phyloP scores from a whole-genome alignment of 1,140 invertebrate genomes.

The Neoseiulus cucumeris region DNA sequence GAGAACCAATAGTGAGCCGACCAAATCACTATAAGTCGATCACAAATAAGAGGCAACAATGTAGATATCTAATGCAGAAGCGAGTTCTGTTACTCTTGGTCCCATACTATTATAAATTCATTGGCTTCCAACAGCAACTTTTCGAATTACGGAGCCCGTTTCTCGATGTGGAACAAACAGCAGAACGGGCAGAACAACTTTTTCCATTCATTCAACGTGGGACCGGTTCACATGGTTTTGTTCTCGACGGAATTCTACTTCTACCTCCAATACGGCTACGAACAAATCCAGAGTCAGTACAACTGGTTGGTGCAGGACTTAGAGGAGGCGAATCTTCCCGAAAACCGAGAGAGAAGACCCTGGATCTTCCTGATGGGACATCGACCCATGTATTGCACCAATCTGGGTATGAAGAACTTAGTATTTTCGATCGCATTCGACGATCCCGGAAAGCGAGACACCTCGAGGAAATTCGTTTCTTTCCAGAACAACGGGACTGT shows the following conservation, averaged over 20 bases:
- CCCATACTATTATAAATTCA: too few relatives aligned
- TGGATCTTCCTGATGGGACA: conserved; percentile 90
- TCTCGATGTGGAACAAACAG: conserved; percentile 28
- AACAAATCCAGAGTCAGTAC: conserved; percentile 61
- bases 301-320: conserved; percentile 71
- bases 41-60: too few relatives aligned
- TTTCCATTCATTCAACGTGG: conserved; percentile 45
- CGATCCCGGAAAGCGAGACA: too few relatives aligned
- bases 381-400: conserved; percentile 91
- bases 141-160: conserved; percentile 58
- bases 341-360: conserved; percentile 44
- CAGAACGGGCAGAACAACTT: conserved; percentile 45
- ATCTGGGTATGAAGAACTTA: conserved; percentile 39
- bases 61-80: too few relatives aligned
- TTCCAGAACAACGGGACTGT: too few relatives aligned
- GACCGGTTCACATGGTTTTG: conserved; percentile 70
- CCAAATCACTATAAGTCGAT: too few relatives aligned
- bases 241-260: conserved; percentile 88
- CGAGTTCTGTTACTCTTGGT: too few relatives aligned
- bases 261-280: conserved; percentile 57
- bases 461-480: too few relatives aligned
- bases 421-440: too few relatives aligned
- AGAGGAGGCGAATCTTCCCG: conserved; percentile 34
- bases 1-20: conserved; percentile 58
- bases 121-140: too few relatives aligned